These are phyloP conservation scores for Celastrina argiolus DNA, from an alignment of 2,888 invertebrate species.

Conservation along the genomic window DNA sequence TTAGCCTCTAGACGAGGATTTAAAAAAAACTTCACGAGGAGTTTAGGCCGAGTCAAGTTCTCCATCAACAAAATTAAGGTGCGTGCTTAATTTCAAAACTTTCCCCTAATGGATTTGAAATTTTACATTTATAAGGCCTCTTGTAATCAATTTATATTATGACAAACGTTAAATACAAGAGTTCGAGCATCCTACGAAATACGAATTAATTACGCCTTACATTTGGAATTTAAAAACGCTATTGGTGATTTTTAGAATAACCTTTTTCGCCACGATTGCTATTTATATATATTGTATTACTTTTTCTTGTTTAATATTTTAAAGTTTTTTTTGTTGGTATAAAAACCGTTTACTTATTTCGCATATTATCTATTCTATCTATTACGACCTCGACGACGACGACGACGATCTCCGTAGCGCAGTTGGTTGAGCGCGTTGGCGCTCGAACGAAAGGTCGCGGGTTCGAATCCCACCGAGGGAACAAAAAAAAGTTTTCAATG, in stretches of 20 bases:
- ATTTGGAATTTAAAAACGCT: neutral
- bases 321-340: neutral
- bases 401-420: no score
- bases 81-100: constrained; percentile 69
- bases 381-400: no score
- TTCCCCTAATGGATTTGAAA: constrained; percentile 69
- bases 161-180: constrained; percentile 36
- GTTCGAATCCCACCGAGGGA: no score
- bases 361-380: no score
- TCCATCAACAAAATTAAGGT: constrained; percentile 74
- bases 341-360: neutral
- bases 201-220: constrained; percentile 32
- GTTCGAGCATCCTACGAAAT: constrained; percentile 32
- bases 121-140: constrained; percentile 62
- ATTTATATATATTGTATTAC: neutral
- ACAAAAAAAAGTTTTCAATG: no score
- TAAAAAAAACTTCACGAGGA: constrained; percentile 52
- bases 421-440: no score
- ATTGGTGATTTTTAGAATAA: neutral
- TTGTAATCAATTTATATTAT: constrained; percentile 56
- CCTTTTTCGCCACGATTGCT: neutral
- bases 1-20: constrained; percentile 54
- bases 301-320: neutral
- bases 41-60: constrained; percentile 65
- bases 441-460: no score